Evolutionary conservation across 2,888 invertebrate genomes (phyloP), one percentile per base, ranked within the genome.

Genomic region (Lamproptera curius): DNA sequence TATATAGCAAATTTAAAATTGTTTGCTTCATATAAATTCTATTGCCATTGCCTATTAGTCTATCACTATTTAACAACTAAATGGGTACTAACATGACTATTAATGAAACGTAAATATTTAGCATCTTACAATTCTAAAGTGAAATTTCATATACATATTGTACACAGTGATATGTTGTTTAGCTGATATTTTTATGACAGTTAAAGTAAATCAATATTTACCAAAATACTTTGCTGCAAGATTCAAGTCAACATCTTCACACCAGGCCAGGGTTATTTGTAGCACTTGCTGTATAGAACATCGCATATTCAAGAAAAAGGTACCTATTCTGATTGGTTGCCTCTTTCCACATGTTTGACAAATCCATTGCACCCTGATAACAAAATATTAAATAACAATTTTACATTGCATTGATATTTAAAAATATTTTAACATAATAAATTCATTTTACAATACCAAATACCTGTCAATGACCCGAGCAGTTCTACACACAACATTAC

Each of bases 201-300:
- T n/a, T n/a, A n/a, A n/a, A n/a, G n/a, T n/a, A n/a, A n/a, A n/a
- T n/a, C n/a, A n/a, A n/a, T n/a, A n/a, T 34, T 48, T 73, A 92
- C 92, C 89, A 72, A 92, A 87, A 60, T 89, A 76, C 54, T 81
- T 76, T 11, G 89, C 86, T 34, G 88, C 84, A 16, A 75, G 60
- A 42, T 82, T 81, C 5, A 77, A 65, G 28, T 91, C 89, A n/a
- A 88, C 87, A 65, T 90, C 89, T 59, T 92, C 91, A 70, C 91
- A 90, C 93, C 93, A 93, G 0, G 90, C 91, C 33, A 91, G 68
- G 46, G 92, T 88, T 9, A 91, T 73, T 65, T 91, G 90, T 49
- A 92, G 71, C 35, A 89, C 83, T 63, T 90, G 89, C 52, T 90
- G 81, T 40, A 92, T 76, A 46, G 90, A 90, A 64, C 92, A 92